Base-by-base conservation (phyloP, 2,888 invertebrate genomes). In the Drosophila recens region DNA sequence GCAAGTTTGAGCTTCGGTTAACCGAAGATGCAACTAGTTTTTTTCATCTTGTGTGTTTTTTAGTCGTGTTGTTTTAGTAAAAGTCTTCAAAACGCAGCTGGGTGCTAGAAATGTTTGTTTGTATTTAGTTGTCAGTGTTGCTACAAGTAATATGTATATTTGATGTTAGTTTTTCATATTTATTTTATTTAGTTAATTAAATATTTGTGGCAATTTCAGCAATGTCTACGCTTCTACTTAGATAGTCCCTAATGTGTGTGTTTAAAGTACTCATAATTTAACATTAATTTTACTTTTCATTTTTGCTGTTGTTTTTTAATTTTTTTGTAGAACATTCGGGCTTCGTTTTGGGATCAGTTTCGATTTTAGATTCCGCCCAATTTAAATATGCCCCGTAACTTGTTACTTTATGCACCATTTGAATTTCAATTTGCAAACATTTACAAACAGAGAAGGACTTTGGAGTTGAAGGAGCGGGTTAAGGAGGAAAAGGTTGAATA, bases 381-480 rank as follows among this genome's bases (percentile, higher is more conserved):
- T 1, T 42, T 0, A 42, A 57, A 57, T 51, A 20, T 61, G 63
- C 53, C 75, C 69, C 67, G 67, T 67, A 67, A 66, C 62, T 71
- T 74, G 69, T 78, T 72, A 69, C 66, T 67, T 52, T 52, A 89
- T 90, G 87, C 87, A 87, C 87, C 87, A 87, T 87, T 90, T 67
- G 90, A 87, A 90, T 87, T 90, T 87, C 81, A 65, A 72, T 81
- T 80, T 67, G 61, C 67, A 61, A 79, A 89, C 84, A 84, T 82
- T 82, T 89, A 90, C 89, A 87, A 84, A 83, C 73, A 68, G 54
- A 87, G 67, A 69, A 81, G 49, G 58, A 48, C 17, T 13, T 13
- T 33, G 49, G 49, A 49, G 17, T 1, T 15, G 48, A 13, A n/a
- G 57, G 45, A 56, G 36, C 23, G 38, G 54, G 40, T 48, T 56